A percentile compares a stretch with the other conserved stretches of the same genome.
Conservation (phyloP, 2,888 invertebrate species). For the Andrena trimmerana region DNA sequence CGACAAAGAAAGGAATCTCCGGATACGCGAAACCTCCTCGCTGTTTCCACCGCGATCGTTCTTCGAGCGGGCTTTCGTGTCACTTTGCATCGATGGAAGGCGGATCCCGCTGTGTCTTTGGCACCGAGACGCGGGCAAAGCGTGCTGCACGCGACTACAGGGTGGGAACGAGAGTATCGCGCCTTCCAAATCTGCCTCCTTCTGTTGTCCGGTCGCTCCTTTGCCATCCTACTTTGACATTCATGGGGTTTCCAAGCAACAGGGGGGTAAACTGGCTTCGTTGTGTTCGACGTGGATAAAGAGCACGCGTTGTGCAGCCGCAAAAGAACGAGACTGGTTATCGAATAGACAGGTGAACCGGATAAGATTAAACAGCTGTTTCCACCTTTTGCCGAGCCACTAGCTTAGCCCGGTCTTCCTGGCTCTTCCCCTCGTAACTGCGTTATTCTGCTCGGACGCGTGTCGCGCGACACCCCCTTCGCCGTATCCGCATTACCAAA, state of each 20-base stretch:
- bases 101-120: constrained; percentile 32
- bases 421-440: not conserved
- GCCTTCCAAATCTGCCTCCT: not conserved
- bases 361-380: constrained; percentile 80
- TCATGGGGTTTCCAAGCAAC: not conserved
- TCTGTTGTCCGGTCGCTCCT: not conserved
- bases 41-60: not conserved
- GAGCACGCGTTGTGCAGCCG: constrained; percentile 43
- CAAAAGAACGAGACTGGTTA: constrained; percentile 57
- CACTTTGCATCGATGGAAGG: constrained; percentile 61
- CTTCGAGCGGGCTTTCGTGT: constrained; percentile 54
- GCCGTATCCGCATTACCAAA: not conserved
- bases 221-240: not conserved
- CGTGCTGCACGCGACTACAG: not conserved
- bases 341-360: constrained; percentile 77
- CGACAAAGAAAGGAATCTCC: not conserved
- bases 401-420: constrained; percentile 33
- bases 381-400: constrained; percentile 70
- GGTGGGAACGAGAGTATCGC: constrained; percentile 3
- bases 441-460: not conserved
- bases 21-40: not conserved
- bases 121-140: constrained; percentile 26
- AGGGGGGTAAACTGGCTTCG: constrained; percentile 13
- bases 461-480: not conserved
- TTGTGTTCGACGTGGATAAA: constrained; percentile 50